Base-by-base conservation (phyloP, 2,888 invertebrate genomes). In the Arctia plantaginis region DNA sequence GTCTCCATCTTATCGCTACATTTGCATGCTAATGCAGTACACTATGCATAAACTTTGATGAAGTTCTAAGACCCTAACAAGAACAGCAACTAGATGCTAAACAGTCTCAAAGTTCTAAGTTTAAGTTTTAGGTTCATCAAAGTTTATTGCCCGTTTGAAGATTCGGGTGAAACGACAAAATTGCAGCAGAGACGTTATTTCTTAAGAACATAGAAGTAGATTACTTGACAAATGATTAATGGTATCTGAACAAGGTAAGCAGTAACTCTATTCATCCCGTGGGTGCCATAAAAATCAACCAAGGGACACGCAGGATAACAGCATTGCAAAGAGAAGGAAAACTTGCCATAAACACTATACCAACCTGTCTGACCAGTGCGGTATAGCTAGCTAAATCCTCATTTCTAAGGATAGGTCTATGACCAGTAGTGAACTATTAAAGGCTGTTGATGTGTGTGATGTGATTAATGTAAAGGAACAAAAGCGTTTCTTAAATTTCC, bases 31-130 rank as follows among this genome's bases (percentile, higher is more conserved):
- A 59, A 27, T 27, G 6, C 30, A 15, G 6, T 27, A 18, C 7
- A 62, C 7, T 62, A 30, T 13, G 30, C 30, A 62, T 18, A 62
- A 30, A 62, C 62, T 62, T 62, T 62, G 62, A 62, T 62, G 30
- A 62, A 62, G 62, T 62, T 62, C 65, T 35, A 13, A 55, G 33
- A n/a, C 44, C 4, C 27, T 7, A 69, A 59, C 55, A 55, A 69
- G 30, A 13, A 27, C 23, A 33, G 59, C 59, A 39, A 69, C 27
- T 15, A 27, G 59, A 62, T 62, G 69, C 69, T 69, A 55, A 69
- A 27, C 30, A 62, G 23, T 12, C 59, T 39, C 27, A 41, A 59
- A 69, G 18, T 59, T 59, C 39, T 27, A 59, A 59, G 69, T 69
- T 68, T 51, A 68, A 68, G 27, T 68, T 59, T 20, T 39, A 27